These are phyloP conservation scores for Drosophila meridiana DNA, from an alignment of 2,888 invertebrate genomes.

Conservation along the genomic window DNA sequence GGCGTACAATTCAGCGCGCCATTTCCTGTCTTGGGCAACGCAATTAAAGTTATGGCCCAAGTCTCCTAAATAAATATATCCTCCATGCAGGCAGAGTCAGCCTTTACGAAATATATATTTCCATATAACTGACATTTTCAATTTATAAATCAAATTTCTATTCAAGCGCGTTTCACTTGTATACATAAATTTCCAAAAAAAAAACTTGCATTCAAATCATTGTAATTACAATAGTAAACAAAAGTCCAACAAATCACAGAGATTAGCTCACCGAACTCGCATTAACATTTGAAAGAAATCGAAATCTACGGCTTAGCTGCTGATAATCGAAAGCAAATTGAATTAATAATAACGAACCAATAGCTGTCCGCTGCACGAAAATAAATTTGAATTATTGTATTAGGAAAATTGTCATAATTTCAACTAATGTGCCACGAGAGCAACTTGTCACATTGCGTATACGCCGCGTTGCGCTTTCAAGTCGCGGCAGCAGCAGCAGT, in stretches of 20 bases:
- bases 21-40: constrained; percentile 48
- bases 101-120: not conserved
- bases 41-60: constrained; percentile 47
- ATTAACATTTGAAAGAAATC: constrained; percentile 56
- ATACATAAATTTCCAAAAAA: constrained; percentile 11
- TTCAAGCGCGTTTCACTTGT: constrained; percentile 20
- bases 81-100: not conserved
- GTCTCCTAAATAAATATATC: constrained; percentile 1
- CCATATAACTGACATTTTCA: not conserved
- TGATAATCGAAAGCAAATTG: constrained; percentile 76
- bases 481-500: not conserved
- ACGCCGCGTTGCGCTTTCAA: constrained; percentile 37
- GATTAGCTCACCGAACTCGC: constrained; percentile 53
- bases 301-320: constrained; percentile 50
- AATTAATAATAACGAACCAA: constrained; percentile 71
- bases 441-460: constrained; percentile 42
- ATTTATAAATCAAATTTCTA: not conserved
- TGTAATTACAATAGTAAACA: constrained; percentile 62
- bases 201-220: constrained; percentile 49
- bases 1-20: constrained; percentile 19
- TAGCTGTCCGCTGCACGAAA: constrained; percentile 57
- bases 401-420: constrained; percentile 77
- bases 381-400: constrained; percentile 74
- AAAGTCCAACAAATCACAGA: constrained; percentile 57
- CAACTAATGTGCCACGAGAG: constrained; percentile 67